Percentiles rank a stretch among this genome's conserved stretches.
These are phyloP conservation scores for Oncorhynchus mykiss DNA, from an alignment of 2,113 vertebrate species.

Conservation along the genomic window DNA sequence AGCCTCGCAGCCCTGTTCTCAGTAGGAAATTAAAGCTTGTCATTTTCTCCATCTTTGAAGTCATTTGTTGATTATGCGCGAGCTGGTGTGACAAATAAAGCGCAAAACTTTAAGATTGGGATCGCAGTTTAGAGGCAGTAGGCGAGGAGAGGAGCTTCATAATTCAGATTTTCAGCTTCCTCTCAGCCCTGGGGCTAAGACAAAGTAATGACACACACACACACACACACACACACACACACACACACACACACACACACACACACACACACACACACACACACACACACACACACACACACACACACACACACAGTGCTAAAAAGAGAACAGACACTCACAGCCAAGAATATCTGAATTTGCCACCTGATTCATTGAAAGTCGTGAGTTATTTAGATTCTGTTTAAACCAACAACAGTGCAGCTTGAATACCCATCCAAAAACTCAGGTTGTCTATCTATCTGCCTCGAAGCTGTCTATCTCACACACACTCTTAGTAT, in stretches of 20 bases:
- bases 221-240: conserved; percentile 18
- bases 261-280: conserved; percentile 18
- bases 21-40: conserved; percentile 13
- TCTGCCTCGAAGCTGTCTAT: neutral
- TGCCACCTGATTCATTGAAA: conserved; percentile 32
- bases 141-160: conserved; percentile 29
- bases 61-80: conserved; percentile 26
- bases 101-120: conserved; percentile 26
- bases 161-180: conserved; percentile 37
- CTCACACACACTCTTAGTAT: no score
- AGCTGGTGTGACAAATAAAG: conserved; percentile 35
- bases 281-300: conserved; percentile 1
- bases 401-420: conserved; percentile 20
- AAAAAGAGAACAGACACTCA: conserved; percentile 36
- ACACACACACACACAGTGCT: conserved; percentile 16
- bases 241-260: conserved; percentile 23
- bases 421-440: conserved; percentile 4
- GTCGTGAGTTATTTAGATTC: conserved; percentile 23
- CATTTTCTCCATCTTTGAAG: conserved; percentile 22
- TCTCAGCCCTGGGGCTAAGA: conserved; percentile 18
- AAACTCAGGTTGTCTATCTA: neutral
- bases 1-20: conserved; percentile 4
- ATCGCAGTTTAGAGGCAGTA: conserved; percentile 27
- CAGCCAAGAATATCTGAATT: conserved; percentile 24
- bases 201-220: neutral